Conservation (phyloP, 1,140 invertebrate species). For the Potamilus streckersoni region DNA sequence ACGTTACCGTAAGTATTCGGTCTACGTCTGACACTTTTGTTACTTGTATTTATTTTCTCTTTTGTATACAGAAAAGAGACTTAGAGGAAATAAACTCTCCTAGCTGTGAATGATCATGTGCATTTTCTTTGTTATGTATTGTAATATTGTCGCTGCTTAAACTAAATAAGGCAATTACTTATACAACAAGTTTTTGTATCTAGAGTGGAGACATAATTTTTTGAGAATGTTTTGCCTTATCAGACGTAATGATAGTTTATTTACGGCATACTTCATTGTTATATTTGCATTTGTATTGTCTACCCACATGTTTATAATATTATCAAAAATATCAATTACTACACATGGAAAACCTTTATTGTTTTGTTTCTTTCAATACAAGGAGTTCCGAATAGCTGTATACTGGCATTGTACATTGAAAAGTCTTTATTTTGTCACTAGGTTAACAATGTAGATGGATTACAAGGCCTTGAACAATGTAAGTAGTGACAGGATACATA, state of each 20-base stretch:
- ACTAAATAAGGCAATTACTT: neutral
- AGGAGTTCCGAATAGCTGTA: constrained; percentile 5
- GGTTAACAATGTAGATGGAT: neutral
- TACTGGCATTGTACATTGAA: neutral
- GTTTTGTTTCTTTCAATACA: neutral
- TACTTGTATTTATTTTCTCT: too few species aligned
- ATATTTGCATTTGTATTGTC: neutral
- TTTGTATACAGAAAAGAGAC: neutral
- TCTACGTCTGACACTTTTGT: neutral
- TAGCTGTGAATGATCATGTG: neutral
- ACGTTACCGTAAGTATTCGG: neutral
- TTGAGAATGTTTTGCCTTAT: too few species aligned
- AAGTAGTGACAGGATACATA: neutral
- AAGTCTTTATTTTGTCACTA: neutral
- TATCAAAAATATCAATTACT: too few species aligned
- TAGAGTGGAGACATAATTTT: too few species aligned
- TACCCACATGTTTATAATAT: too few species aligned
- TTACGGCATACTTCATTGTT: neutral
- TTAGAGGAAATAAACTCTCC: neutral
- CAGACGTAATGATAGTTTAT: too few species aligned
- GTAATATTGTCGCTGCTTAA: neutral
- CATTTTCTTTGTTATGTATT: neutral
- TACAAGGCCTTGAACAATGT: constrained; percentile 5
- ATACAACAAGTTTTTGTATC: neutral
- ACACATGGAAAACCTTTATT: too few species aligned